Conservation (phyloP, 2,888 invertebrate species). For the Myopa testacea region DNA sequence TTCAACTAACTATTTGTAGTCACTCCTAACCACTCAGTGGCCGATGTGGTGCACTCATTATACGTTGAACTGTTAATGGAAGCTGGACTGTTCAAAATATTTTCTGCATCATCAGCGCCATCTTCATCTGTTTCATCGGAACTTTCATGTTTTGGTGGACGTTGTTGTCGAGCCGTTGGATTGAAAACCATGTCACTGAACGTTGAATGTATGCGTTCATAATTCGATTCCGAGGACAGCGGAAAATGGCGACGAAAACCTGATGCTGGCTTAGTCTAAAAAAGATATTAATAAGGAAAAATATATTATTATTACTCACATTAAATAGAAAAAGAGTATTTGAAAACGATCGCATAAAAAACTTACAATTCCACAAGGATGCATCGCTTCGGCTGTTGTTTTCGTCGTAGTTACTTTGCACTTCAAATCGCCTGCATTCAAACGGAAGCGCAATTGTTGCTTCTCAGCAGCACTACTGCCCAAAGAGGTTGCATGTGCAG, state of each 20-base stretch:
- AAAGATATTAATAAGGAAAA: neutral
- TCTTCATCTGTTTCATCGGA: slow-evolving; percentile 67
- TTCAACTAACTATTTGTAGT: slow-evolving; percentile 81
- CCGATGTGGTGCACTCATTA: slow-evolving; percentile 73
- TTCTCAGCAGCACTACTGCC: slow-evolving; percentile 28
- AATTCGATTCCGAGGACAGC: slow-evolving; percentile 31
- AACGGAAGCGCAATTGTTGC: slow-evolving; percentile 59
- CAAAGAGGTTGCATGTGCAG: neutral
- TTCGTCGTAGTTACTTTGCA: neutral
- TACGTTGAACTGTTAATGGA: slow-evolving; percentile 65
- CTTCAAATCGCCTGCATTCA: slow-evolving; percentile 48
- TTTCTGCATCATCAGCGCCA: slow-evolving; percentile 72
- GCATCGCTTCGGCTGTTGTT: neutral
- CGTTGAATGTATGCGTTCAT: slow-evolving; percentile 31
- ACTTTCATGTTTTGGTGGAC: slow-evolving; percentile 51
- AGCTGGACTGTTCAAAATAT: slow-evolving; percentile 73
- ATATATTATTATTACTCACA: too few species aligned
- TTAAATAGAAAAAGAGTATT: too few species aligned
- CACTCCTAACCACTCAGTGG: slow-evolving; percentile 89
- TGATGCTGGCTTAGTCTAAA: neutral
- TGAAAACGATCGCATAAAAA: too few species aligned
- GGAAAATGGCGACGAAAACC: slow-evolving; percentile 18
- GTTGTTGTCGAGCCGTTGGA: slow-evolving; percentile 45
- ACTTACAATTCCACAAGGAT: slow-evolving; percentile 4
- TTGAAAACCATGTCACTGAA: slow-evolving; percentile 42